Evolutionary conservation across 2,113 vertebrate species (phyloP).

Genomic region (Phylloscopus trochiloides): DNA sequence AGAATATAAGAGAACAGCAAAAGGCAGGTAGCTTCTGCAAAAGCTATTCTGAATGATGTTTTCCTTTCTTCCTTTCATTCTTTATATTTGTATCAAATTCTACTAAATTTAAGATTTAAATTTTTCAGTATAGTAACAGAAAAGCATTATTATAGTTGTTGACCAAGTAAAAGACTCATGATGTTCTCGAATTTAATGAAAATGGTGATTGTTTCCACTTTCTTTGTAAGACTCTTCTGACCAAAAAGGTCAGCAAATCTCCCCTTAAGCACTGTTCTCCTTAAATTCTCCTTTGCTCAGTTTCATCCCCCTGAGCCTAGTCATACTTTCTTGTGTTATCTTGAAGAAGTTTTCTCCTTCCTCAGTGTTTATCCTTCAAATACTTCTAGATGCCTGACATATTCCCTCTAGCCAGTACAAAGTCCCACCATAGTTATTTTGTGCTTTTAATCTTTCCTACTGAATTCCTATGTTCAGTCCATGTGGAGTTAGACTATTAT

Average conservation of each 20-base stretch:
- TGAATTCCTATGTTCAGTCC: background rate
- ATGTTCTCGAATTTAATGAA: background rate
- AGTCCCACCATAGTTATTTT: background rate
- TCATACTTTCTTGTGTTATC: background rate
- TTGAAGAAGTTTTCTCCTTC: conserved; percentile 13
- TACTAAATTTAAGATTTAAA: background rate
- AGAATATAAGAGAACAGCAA: background rate
- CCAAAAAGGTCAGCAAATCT: background rate
- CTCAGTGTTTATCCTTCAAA: conserved; percentile 23
- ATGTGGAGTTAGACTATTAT: background rate
- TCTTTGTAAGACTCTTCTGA: background rate
- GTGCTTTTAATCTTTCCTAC: conserved; percentile 20
- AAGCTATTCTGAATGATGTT: background rate
- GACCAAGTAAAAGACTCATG: background rate
- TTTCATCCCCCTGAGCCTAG: background rate
- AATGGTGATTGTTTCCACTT: background rate
- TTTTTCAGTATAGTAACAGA: background rate
- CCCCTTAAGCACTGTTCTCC: background rate
- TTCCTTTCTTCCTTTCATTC: background rate
- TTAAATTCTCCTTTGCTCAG: background rate
- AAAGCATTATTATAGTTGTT: background rate
- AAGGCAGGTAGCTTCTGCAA: background rate
- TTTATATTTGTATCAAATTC: background rate
- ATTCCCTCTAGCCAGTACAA: background rate
- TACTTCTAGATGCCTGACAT: conserved; percentile 4